Evolutionary conservation across 2,797 vertebrate species (phyloP).

Genomic region (Cichlasoma orientale): DNA sequence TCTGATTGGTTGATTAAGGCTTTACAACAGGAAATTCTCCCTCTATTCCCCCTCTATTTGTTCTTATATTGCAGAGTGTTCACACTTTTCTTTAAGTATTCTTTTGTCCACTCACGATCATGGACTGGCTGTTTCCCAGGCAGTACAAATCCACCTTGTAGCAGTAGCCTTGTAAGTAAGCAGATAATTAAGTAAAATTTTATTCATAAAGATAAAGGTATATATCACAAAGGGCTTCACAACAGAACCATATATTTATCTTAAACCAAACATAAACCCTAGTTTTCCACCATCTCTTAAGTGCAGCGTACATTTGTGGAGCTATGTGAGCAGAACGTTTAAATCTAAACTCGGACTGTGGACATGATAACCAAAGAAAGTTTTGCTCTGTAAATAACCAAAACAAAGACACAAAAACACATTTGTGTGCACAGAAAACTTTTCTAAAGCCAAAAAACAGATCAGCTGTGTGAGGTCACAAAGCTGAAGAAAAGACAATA

Average conservation of each 20-base stretch:
- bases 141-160: too few relatives aligned
- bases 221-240: neutral
- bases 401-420: neutral
- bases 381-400: neutral
- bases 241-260: neutral
- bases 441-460: neutral
- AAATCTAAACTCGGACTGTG: neutral
- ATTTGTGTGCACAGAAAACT: neutral
- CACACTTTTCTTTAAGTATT: neutral
- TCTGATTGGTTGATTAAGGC: neutral
- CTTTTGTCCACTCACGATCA: too few relatives aligned
- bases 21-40: too few relatives aligned
- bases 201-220: neutral
- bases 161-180: neutral
- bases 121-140: too few relatives aligned
- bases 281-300: neutral
- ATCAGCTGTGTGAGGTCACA: neutral
- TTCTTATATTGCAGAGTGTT: too few relatives aligned
- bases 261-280: neutral
- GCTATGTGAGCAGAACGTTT: neutral
- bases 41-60: too few relatives aligned
- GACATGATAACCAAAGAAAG: neutral
- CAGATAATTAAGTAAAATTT: neutral
- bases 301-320: neutral
- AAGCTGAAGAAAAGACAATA: neutral